Conservation (phyloP, 2,797 vertebrate genomes). For the Rallus crepitans region DNA sequence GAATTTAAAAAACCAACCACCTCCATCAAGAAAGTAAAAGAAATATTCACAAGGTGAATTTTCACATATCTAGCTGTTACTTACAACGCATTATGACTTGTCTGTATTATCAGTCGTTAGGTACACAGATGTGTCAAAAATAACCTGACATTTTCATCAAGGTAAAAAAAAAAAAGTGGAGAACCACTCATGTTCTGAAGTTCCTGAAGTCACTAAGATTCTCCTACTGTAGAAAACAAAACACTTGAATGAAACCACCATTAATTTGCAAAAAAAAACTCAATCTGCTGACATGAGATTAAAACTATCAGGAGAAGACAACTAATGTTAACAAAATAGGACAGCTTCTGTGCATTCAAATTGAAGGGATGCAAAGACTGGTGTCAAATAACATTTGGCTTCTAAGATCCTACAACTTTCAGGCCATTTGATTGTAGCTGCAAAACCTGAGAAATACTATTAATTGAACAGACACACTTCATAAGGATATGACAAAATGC, state of each 20-base stretch:
- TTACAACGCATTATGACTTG: not conserved
- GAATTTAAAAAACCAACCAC: not conserved
- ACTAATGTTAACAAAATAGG: not conserved
- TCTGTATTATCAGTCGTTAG: not conserved
- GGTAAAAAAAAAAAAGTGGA: not conserved
- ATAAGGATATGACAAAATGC: not conserved
- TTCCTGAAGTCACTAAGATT: not conserved
- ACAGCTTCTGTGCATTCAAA: not conserved
- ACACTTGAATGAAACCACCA: not conserved
- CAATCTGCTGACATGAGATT: not conserved
- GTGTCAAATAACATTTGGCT: not conserved
- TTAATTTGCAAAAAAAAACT: not conserved
- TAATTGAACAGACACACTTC: not conserved
- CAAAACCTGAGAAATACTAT: not conserved
- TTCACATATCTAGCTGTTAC: not conserved
- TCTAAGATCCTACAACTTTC: not conserved
- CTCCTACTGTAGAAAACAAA: not conserved
- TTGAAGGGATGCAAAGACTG: not conserved
- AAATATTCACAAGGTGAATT: not conserved
- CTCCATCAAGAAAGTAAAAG: not conserved
- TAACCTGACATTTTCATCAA: not conserved
- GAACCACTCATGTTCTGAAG: not conserved
- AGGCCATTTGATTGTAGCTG: not conserved
- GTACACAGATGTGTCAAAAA: not conserved
- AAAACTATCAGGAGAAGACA: not conserved